These are phyloP conservation scores for Thalassarche chlororhynchos DNA, from an alignment of 2,113 vertebrate genomes.

Conservation along the genomic window DNA sequence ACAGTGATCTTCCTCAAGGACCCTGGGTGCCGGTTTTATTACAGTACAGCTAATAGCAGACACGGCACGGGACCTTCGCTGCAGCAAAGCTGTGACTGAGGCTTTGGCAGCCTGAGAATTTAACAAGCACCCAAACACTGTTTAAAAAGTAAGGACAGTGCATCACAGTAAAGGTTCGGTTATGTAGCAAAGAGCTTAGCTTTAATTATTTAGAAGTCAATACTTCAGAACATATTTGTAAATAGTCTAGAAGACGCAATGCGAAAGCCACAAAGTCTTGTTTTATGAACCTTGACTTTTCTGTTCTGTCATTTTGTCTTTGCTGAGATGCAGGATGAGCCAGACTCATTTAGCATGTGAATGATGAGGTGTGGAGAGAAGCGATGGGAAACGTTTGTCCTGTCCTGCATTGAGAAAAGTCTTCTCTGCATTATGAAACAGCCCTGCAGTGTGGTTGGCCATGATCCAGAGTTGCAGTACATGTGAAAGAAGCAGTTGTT, in stretches of 20 bases:
- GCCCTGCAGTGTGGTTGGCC: background rate
- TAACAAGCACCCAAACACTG: background rate
- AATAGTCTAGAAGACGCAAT: background rate
- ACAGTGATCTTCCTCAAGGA: background rate
- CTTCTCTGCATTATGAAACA: background rate
- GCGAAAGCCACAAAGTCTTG: background rate
- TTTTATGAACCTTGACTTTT: background rate
- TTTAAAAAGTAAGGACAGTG: background rate
- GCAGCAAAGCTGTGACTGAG: background rate
- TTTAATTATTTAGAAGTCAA: background rate
- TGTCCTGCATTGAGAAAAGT: background rate
- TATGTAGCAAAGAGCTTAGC: background rate
- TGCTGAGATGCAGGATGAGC: background rate
- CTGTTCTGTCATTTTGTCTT: background rate
- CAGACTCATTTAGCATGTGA: background rate
- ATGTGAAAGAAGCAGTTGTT: background rate
- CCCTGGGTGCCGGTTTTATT: background rate
- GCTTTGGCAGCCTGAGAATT: background rate
- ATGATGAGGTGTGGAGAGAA: background rate
- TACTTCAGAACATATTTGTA: background rate
- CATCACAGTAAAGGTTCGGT: background rate
- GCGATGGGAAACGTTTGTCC: background rate
- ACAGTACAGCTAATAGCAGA: background rate
- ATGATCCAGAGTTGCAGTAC: background rate
- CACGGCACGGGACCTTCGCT: fast-evolving